Percentiles rank a stretch among this genome's conserved stretches.
Conservation (phyloP, 1,140 invertebrate genomes). For the Dendrolimus kikuchii region DNA sequence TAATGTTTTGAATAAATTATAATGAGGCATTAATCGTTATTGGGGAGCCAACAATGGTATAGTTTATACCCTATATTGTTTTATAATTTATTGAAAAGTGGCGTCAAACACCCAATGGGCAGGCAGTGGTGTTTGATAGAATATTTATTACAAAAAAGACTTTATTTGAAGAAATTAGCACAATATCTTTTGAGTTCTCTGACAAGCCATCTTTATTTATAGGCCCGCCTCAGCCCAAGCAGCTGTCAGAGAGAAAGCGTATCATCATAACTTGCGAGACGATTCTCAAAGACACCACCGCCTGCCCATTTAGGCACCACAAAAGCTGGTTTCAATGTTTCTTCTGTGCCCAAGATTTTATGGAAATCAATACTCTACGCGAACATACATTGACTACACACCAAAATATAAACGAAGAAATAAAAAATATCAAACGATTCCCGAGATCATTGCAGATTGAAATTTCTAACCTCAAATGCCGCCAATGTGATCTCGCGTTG, state of each 20-base stretch:
- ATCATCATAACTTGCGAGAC: conserved; percentile 40
- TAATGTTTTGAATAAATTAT: no score
- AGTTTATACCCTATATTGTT: no score
- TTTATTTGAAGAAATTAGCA: no score
- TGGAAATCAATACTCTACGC: conserved; percentile 40
- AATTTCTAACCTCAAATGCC: conserved; percentile 53
- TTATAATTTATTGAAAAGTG: no score
- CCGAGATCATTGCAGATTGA: conserved; percentile 58
- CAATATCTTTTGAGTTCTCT: background rate
- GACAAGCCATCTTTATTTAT: background rate
- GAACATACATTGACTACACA: conserved; percentile 30
- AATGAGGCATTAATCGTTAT: no score
- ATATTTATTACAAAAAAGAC: no score
- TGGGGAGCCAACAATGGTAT: no score
- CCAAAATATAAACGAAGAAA: conserved; percentile 33
- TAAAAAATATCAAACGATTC: conserved; percentile 53
- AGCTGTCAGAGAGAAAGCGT: conserved; percentile 45
- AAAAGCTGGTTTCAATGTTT: conserved; percentile 63
- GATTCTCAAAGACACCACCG: conserved; percentile 44
- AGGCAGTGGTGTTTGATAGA: no score
- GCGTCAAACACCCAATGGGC: no score
- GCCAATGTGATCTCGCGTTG: conserved; percentile 37
- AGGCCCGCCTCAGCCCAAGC: conserved; percentile 20
- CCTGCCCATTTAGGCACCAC: conserved; percentile 55
- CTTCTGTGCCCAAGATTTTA: conserved; percentile 50